These are phyloP conservation scores for Sarcophaga subvicina DNA, from an alignment of 2,888 invertebrate species.

Conservation along the genomic window DNA sequence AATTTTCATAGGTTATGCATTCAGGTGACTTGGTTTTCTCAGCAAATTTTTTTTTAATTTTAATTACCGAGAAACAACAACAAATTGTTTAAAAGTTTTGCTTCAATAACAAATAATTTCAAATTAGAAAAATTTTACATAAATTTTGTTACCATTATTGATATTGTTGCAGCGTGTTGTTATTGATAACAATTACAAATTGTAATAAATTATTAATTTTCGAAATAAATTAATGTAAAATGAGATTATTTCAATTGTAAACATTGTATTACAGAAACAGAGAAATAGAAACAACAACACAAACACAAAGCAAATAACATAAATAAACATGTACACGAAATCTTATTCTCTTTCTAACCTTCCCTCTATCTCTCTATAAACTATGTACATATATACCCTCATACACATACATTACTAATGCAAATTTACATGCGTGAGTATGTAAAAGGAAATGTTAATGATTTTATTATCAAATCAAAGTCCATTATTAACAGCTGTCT, in stretches of 20 bases:
- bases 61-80: no score
- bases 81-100: no score
- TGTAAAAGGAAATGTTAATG: conserved; percentile 5
- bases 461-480: conserved; percentile 38
- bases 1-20: no score
- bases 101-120: no score
- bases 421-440: background rate
- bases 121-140: background rate
- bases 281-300: no score
- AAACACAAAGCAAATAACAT: background rate
- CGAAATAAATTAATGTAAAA: background rate
- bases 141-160: background rate
- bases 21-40: no score
- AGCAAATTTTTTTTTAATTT: no score
- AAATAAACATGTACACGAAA: background rate
- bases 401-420: background rate
- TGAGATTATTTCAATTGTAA: background rate
- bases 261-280: background rate
- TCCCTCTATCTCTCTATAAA: background rate
- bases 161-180: background rate
- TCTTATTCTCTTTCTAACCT: background rate
- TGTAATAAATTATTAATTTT: background rate
- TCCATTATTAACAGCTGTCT: conserved; percentile 34
- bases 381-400: no score
- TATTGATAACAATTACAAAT: background rate